Base-by-base conservation (phyloP, 35 echinoderm and acorn worm genomes). In the Apostichopus parvimensis region DNA sequence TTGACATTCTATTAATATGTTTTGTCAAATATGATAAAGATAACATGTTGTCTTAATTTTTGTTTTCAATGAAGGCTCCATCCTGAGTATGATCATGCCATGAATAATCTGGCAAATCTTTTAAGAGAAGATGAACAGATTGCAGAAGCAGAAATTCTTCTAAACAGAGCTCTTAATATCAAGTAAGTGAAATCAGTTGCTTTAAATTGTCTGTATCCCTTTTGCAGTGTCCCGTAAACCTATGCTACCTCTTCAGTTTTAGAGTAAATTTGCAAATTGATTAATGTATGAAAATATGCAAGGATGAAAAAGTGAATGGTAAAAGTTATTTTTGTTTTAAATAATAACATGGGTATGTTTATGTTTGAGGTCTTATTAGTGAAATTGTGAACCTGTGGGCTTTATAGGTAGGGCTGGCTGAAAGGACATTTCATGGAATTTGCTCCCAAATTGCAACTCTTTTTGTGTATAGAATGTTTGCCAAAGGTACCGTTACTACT, bases 71-170 rank as follows among this genome's bases (percentile, higher is more conserved):
- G 18, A 68, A 95, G 94, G 61, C 86, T 98, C 21, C 71, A 95
- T 72, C 96, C 96, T 12, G 79, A 92, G 18, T 98, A 98, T 91
- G 96, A 95, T 73, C 94, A 95, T 70, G 94, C 96, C 56, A 54
- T 98, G 87, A 98, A 98, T 77, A 98, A 98, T 87, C 84, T 98
- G 12, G 96, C 94, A 25, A 98, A 98, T 76, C 62, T 98, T n/a
- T 65, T 98, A 11, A 92, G 93, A 73, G 94, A 95, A 18, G 59
- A 78, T 56, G 78, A 92, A 9, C 76, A 94, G 26, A 83, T 78
- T 8, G 54, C 62, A 21, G 94, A 95, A 83, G 94, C 94, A 45
- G 92, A 95, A 60, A 13, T 17, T 13, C 66, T 95, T 21, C 89
- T 95, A 2, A 59, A 87, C 4, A 91, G 85, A n/a, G 92, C 92